A percentile compares a stretch with the other conserved stretches of the same genome.
These are phyloP conservation scores for Chondrosia reniformis DNA, from an alignment of 37 sponge, comb jelly and placozoan species.

Conservation along the genomic window DNA sequence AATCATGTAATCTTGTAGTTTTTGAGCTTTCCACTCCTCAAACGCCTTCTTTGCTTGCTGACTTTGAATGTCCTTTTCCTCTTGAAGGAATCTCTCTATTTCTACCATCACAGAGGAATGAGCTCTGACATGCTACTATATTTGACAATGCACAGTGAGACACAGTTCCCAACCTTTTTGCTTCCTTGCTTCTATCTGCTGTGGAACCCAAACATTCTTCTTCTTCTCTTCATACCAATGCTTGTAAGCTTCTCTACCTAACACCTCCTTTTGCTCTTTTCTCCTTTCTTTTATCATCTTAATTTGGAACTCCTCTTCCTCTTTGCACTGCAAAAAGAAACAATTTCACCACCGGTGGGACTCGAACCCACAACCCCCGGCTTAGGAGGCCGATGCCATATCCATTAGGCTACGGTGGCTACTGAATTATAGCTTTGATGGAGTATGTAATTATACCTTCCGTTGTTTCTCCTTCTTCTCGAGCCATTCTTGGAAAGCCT, in stretches of 20 bases:
- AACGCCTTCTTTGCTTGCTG: conserved; percentile 30
- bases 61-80: not conserved
- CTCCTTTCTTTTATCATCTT: not conserved
- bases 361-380: conserved; percentile 59
- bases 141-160: too few species aligned
- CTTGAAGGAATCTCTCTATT: not conserved
- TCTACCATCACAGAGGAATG: too few species aligned
- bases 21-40: conserved; percentile 43
- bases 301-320: too few species aligned
- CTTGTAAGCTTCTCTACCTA: conserved; percentile 15
- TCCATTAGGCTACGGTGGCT: conserved; percentile 54
- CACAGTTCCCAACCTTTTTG: too few species aligned
- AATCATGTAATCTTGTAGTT: conserved; percentile 26
- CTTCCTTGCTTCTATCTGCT: too few species aligned
- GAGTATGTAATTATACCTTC: conserved; percentile 13
- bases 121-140: too few species aligned
- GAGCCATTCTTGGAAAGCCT: conserved; percentile 65
- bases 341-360: conserved; percentile 46
- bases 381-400: conserved; percentile 59
- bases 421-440: not conserved
- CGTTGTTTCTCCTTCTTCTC: conserved; percentile 56
- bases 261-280: not conserved
- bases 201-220: too few species aligned
- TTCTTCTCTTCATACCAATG: too few species aligned
- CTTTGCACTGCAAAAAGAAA: too few species aligned